Conservation (phyloP, 2,113 vertebrate species). For the Pleuronectes platessa region DNA sequence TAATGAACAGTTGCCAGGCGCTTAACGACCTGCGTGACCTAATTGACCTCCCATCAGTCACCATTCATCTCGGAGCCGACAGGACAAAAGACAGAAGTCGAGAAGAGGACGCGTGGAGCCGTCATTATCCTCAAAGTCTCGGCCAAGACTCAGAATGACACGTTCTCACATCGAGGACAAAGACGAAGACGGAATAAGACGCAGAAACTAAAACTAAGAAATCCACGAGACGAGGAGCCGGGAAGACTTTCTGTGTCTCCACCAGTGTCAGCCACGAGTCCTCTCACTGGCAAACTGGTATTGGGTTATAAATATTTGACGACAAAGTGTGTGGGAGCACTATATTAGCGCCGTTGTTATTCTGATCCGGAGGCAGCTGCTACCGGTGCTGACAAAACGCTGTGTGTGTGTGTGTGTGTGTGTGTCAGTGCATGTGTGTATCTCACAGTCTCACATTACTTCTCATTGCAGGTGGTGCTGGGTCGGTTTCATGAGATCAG, state of each 20-base stretch:
- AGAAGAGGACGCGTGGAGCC: background rate
- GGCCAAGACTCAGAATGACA: background rate
- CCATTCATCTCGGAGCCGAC: slow-evolving; percentile 21
- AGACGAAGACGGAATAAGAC: background rate
- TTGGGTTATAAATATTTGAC: slow-evolving; percentile 55
- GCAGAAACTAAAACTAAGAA: slow-evolving; percentile 1
- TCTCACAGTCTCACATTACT: slow-evolving; percentile 20
- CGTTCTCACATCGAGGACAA: background rate
- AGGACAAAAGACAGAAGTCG: slow-evolving; percentile 2
- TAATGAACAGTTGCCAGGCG: slow-evolving; percentile 52
- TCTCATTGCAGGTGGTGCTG: background rate
- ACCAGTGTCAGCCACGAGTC: slow-evolving; percentile 13
- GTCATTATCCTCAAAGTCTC: too few species aligned
- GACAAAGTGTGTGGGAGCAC: background rate
- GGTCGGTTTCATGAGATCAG: too few species aligned
- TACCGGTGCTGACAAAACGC: slow-evolving; percentile 6
- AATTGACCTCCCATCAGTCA: slow-evolving; percentile 44
- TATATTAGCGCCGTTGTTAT: slow-evolving; percentile 58
- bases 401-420: background rate
- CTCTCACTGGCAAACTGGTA: slow-evolving; percentile 42
- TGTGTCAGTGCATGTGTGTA: background rate
- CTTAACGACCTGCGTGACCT: slow-evolving; percentile 26
- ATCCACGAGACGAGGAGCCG: background rate
- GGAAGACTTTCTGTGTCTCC: background rate
- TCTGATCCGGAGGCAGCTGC: slow-evolving; percentile 17